These are phyloP conservation scores for Papilio helenus DNA, from an alignment of 1,140 invertebrate species.

Conservation along the genomic window DNA sequence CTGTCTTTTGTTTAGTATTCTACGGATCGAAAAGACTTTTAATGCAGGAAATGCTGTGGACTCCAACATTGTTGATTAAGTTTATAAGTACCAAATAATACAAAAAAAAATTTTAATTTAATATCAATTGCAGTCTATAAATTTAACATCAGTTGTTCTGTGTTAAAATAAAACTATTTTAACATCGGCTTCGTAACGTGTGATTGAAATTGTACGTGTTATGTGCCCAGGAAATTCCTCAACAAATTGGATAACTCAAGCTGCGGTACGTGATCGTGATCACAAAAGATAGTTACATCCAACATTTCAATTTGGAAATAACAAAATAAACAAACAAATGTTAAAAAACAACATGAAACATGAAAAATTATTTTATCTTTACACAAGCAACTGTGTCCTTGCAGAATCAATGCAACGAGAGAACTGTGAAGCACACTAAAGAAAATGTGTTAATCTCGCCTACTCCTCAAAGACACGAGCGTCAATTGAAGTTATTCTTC, in stretches of 20 bases:
- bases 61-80: not conserved
- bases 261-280: slow-evolving; percentile 2
- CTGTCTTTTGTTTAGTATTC: not conserved
- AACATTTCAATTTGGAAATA: not conserved
- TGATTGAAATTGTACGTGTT: not conserved
- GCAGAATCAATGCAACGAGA: no score
- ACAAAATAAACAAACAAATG: not conserved
- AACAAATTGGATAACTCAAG: slow-evolving; percentile 18
- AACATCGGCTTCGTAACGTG: not conserved
- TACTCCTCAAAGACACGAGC: not conserved
- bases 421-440: no score
- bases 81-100: no score
- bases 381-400: no score
- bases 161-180: not conserved
- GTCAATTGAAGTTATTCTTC: not conserved
- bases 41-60: not conserved
- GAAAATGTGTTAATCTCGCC: not conserved
- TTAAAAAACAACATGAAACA: no score
- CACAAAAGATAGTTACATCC: not conserved
- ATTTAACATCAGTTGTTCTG: not conserved
- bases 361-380: no score
- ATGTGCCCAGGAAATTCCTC: slow-evolving; percentile 7
- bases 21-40: not conserved
- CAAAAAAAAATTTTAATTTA: no score
- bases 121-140: not conserved